Base-by-base conservation (phyloP, 30 jellyfish, hydroid and myxozoan genomes). In the Haliclystus octoradiatus region DNA sequence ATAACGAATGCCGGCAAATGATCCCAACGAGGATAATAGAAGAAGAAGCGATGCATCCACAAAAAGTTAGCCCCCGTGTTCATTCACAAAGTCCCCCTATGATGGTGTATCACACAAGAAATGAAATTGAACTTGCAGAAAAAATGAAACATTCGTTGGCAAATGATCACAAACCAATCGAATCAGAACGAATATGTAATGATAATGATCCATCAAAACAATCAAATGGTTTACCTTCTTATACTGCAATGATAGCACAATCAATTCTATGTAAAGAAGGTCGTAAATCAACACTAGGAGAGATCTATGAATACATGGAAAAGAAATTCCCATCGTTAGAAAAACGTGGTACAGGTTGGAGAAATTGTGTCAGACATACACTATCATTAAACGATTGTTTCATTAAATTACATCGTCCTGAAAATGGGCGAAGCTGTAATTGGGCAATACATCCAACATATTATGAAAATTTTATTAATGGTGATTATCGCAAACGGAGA, bases 381-480 rank as follows among this genome's bases (percentile, higher is more conserved):
- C 64, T 83, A 25, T 83, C 95, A 28, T 66, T 83, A 7, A 83
- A 75, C 68, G 95, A 83, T 74, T 83, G 95, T 62, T 83, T 83
- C 79, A 74, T 83, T 67, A 83, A 83, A 69, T 84, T 83, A 40
- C 95, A 74, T 46, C 71, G 95, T 28, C 95, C 95, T 0, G 95
- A 83, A 63, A 83, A 83, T 47, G 95, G 95, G 12, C 65, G 95
- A 15, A 83, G 95, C 35, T 83, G 95, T 62, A 75, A 83, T 63
- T 83, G 95, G 95, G 95, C 95, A n/a, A 70, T 83, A n/a, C 95
- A 83, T 66, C 95, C 95, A 9, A 74, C 95, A 30, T 83, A 83
- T 75, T 75, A 70, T 26, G 80, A 75, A 13, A 72, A 86, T 50
- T 83, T 83, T 46, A 22, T 66, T 35, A 75, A 84, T 28, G 93